Percentiles rank a stretch among this genome's conserved stretches.
Conservation (phyloP, 2,888 invertebrate genomes). For the Pseudococcus jackbeardsleyi region DNA sequence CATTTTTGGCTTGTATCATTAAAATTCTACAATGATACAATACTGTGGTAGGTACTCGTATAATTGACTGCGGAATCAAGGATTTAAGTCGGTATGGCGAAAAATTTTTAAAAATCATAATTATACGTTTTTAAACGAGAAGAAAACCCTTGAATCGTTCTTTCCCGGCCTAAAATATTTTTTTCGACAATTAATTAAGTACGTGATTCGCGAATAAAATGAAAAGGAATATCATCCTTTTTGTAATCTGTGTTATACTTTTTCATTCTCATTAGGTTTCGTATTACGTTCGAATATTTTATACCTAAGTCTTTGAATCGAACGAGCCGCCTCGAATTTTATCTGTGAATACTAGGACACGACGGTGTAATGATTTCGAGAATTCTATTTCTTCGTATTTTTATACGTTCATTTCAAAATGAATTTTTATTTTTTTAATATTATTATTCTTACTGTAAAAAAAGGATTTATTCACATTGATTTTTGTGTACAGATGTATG, state of each 20-base stretch:
- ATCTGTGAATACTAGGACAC: neutral
- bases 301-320: conserved; percentile 12
- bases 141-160: neutral
- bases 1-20: too few relatives aligned
- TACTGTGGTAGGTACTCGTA: too few relatives aligned
- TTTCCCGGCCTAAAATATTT: neutral
- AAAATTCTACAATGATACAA: too few relatives aligned
- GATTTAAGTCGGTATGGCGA: too few relatives aligned
- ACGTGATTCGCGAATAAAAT: conserved; percentile 8
- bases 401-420: conserved; percentile 16
- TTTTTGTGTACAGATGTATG: neutral
- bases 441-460: conserved; percentile 24
- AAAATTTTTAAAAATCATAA: too few relatives aligned
- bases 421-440: conserved; percentile 19
- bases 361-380: neutral
- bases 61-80: too few relatives aligned
- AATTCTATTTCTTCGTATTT: conserved; percentile 20
- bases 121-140: neutral
- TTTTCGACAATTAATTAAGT: neutral
- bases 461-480: neutral
- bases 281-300: neutral
- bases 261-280: neutral
- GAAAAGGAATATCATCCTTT: neutral
- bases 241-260: conserved; percentile 19
- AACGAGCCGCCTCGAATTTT: conserved; percentile 1